Percentiles rank a stretch among this genome's conserved stretches.
phyloP scores from a whole-genome alignment of 1,140 invertebrate genomes.

The Cydia fagiglandana region DNA sequence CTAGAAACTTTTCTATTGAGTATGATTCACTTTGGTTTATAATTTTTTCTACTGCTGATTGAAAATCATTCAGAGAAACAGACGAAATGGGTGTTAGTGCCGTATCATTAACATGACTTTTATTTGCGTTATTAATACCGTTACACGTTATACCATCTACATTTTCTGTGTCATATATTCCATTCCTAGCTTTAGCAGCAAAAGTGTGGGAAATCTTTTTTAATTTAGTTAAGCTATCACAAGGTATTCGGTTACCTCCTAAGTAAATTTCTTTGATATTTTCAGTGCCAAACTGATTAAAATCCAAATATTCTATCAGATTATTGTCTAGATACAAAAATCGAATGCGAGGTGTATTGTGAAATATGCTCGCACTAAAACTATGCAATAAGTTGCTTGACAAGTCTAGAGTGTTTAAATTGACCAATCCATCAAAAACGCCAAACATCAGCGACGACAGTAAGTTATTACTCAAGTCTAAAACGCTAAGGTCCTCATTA shows the following conservation, averaged over 20 bases:
- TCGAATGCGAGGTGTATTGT: not conserved
- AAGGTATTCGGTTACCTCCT: constrained; percentile 8
- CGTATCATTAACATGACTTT: not conserved
- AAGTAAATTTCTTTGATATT: constrained; percentile 6
- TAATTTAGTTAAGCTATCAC: constrained; percentile 11
- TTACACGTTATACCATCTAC: constrained; percentile 19
- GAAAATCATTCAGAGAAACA: not conserved
- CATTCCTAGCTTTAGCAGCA: not conserved
- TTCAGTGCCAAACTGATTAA: not conserved
- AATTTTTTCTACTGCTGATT: not conserved
- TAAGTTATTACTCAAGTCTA: constrained; percentile 2
- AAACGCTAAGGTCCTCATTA: not conserved
- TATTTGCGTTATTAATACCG: not conserved
- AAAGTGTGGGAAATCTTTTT: not conserved
- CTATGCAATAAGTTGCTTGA: constrained; percentile 8
- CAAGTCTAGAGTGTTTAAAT: not conserved
- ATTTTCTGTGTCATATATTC: constrained; percentile 3
- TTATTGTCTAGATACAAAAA: constrained; percentile 4
- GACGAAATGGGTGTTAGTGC: not conserved
- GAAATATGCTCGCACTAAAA: constrained; percentile 20
- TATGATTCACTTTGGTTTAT: not conserved
- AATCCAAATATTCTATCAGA: constrained; percentile 5
- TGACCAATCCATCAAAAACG: not conserved
- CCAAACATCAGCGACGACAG: not conserved
- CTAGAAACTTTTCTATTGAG: not conserved